A percentile compares a stretch with the other conserved stretches of the same genome.
phyloP scores from a whole-genome alignment of 2,797 vertebrate genomes.

The Argyrosomus regius region DNA sequence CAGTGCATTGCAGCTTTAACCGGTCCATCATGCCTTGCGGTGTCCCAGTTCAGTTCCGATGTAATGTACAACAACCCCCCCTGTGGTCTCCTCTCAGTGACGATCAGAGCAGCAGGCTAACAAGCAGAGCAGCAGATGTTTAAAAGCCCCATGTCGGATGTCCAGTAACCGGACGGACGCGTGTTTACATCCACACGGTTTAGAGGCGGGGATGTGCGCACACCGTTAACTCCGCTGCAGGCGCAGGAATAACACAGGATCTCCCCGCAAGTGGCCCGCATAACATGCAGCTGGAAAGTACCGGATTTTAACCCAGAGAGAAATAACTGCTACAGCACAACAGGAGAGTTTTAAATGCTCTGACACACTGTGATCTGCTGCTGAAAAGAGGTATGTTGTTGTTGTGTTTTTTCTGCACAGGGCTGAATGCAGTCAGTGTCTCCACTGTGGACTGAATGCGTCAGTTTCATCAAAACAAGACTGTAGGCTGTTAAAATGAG shows the following conservation, averaged over 20 bases:
- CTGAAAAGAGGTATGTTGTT: constrained; percentile 62
- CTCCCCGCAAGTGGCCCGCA: constrained; percentile 26
- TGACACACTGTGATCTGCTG: constrained; percentile 24
- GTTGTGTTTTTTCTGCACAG: neutral
- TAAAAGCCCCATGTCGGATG: constrained; percentile 58
- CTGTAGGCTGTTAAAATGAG: neutral
- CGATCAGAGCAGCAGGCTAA: constrained; percentile 19
- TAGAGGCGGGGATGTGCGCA: constrained; percentile 36
- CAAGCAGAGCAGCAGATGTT: constrained; percentile 31
- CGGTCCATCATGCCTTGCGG: constrained; percentile 89
- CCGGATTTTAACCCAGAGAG: constrained; percentile 19
- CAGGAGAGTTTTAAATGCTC: constrained; percentile 12
- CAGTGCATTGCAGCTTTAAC: constrained; percentile 83
- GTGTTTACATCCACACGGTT: constrained; percentile 61
- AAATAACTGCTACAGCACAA: neutral
- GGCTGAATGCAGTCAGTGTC: constrained; percentile 5
- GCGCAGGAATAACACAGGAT: constrained; percentile 32
- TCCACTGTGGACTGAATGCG: constrained; percentile 48
- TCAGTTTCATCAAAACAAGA: constrained; percentile 27
- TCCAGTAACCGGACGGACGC: constrained; percentile 54
- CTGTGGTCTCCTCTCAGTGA: constrained; percentile 7
- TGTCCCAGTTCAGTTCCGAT: constrained; percentile 84
- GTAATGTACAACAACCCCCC: constrained; percentile 55
- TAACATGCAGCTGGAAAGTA: constrained; percentile 38
- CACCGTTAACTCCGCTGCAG: constrained; percentile 32